Base-by-base conservation (phyloP, 2,888 invertebrate species). In the Hedychridium roseum region DNA sequence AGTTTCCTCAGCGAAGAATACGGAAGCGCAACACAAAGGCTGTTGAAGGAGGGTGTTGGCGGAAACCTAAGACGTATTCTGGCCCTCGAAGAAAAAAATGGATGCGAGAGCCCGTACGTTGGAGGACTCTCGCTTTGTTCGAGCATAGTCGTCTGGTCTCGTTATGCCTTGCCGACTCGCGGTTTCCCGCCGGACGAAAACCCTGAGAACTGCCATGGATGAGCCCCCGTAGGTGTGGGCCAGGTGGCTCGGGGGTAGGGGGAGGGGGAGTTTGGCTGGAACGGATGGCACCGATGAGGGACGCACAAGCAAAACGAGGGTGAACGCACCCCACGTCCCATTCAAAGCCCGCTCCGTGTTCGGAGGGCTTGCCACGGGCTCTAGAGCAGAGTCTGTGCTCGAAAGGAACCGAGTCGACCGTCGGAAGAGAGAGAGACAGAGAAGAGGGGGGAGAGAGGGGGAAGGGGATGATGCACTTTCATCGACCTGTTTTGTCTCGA, bases 51-150 rank as follows among this genome's bases (percentile, higher is more conserved):
- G 4, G 9, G 28, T 14, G 14, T 14, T 11, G 3, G 28, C 11
- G n/a, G 27, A 9, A 11, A 27, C 27, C 27, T 27, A 27, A 9
- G 27, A 27, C 11, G 27, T 27, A 27, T 27, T 27, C 27, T 27
- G 11, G 27, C 27, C n/a, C 27, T 23, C 34, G 9, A 11, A 18
- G 32, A 3, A 6, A 5, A 14, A 16, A 9, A 34, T 6, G 5
- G 32, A n/a, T n/a, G n/a, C n/a, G n/a, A n/a, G n/a, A n/a, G n/a
- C n/a, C n/a, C 11, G 30, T 21, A 46, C 18, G 54, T 30, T 43
- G n/a, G 52, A 60, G 57, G 46, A 57, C 60, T 54, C 56, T 68
- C 40, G 68, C 62, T 67, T 68, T 62, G 58, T 56, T 34, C 43
- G 42, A 40, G 40, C 56, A 52, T 62, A 59, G 64, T 56, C 45